Evolutionary conservation across 2,797 vertebrate genomes (phyloP), one percentile per base, ranked within the genome.

Genomic region (Cygnus olor): DNA sequence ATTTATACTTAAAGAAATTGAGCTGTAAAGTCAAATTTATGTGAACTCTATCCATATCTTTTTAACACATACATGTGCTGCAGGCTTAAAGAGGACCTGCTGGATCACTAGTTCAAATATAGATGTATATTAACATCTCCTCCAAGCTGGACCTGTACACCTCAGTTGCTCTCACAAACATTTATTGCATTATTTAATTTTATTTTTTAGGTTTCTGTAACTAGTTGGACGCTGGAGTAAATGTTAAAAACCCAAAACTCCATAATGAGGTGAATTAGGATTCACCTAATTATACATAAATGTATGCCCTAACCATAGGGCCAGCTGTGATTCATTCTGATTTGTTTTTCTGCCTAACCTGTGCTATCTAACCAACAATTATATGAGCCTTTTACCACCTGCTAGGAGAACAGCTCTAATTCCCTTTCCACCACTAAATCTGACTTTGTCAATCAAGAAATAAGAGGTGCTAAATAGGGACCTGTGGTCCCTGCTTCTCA

Each of bases 391-490:
- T 28, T 28, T 3, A 11, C 18, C 74, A 80, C 56, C 78, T 73
- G 34, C 36, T 5, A 8, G 36, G 18, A 80, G 19, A 63, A 6
- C 19, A 36, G 11, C 36, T 18, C 17, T 16, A 42, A 34, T 78
- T 61, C 28, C 34, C 9, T 5, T 9, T 6, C 0, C 0, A 28
- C 19, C 27, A 57, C 22, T 22, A 42, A 7, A 71, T 7, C 49
- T 74, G 54, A 10, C 6, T 45, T 54, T 38, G 30, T 7, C 72
- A 73, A 74, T 94, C 49, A 60, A 80, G 71, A 20, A 65, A 20
- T 63, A 8, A 78, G n/a, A 88, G 53, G 21, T 49, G 47, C 8
- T 90, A 82, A 92, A 88, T 5, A 11, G 9, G 17, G 49, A 14
- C 20, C 27, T n/a, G 58, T 22, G 9, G 3, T 27, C 60, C 17